These are phyloP conservation scores for Brachirus orientalis DNA, from an alignment of 2,113 vertebrate genomes.

Conservation along the genomic window DNA sequence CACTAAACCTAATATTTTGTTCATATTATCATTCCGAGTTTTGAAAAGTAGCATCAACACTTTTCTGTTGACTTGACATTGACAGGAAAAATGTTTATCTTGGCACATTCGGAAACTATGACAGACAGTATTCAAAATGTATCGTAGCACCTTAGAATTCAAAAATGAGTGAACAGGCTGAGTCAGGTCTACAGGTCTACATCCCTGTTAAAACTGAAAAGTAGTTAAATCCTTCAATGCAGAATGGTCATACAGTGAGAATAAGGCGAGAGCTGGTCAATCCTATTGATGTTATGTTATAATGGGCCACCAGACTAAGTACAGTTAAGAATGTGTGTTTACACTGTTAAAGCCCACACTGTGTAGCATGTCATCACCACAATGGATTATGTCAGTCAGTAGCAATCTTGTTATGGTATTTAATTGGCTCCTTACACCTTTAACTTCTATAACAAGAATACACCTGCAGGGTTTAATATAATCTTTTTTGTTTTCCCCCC, in stretches of 20 bases:
- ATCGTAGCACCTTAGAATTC: conserved; percentile 18
- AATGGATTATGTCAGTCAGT: conserved; percentile 1
- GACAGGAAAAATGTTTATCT: not conserved
- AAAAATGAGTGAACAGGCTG: conserved; percentile 4
- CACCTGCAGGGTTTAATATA: not conserved
- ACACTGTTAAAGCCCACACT: too few species aligned
- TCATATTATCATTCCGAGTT: not conserved
- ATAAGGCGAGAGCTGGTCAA: not conserved
- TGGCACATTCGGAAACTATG: not conserved
- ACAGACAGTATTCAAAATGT: not conserved
- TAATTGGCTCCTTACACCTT: not conserved
- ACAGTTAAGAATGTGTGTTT: too few species aligned
- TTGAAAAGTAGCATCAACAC: not conserved
- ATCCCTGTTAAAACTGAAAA: not conserved
- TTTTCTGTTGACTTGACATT: conserved; percentile 3
- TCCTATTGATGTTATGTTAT: too few species aligned
- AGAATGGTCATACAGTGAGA: not conserved
- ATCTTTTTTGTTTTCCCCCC: conserved; percentile 15
- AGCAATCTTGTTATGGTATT: not conserved
- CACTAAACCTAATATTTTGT: not conserved
- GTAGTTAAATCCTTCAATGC: not conserved
- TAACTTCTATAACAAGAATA: not conserved
- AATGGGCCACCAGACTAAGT: too few species aligned
- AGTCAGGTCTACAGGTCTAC: not conserved
- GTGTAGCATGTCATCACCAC: not conserved